Evolutionary conservation across 2,113 vertebrate genomes (phyloP), one percentile per base, ranked within the genome.

Genomic region (Megaceryle maxima): DNA sequence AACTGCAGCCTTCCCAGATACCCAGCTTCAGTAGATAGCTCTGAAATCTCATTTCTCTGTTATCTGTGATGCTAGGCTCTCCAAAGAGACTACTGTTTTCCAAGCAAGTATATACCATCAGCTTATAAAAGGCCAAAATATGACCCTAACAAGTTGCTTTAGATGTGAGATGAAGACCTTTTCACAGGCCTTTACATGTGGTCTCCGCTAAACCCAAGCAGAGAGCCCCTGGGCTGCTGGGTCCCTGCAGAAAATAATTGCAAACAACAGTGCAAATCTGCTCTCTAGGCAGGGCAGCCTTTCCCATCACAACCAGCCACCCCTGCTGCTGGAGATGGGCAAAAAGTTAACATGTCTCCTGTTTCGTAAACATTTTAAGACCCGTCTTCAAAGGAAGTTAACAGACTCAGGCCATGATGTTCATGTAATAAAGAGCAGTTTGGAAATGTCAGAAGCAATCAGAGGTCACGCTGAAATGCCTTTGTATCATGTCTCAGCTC

Each of bases 361-460:
- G 41, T 56, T 28, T 17, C 15, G 60, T 35, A 50, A 81, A 46
- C 72, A 33, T 91, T 92, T 80, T 37, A 48, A 95, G 85, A 44
- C 22, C 70, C 67, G 24, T 92, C 91, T 92, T 88, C 87, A 96
- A 85, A 85, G 78, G 77, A 81, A 78, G 68, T 72, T 68, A 78
- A 56, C 44, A 16, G 83, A 50, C 75, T 64, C 41, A 15, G 90
- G 67, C 78, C 75, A 11, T 29, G 88, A 60, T 53, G 68, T 57
- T 66, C 74, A 33, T 21, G 60, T 46, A 83, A n/a, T 67, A 87
- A 73, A 82, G 83, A 94, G 37, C 25, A 81, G 86, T 79, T 73
- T 80, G 93, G 88, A 95, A 93, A 93, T 88, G 92, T 96, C 95
- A 97, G 83, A 92, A 92, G 81, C 86, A 78, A 76, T 83, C 91